Conservation (phyloP, 1,140 invertebrate genomes). For the Drosophila setifemur region DNA sequence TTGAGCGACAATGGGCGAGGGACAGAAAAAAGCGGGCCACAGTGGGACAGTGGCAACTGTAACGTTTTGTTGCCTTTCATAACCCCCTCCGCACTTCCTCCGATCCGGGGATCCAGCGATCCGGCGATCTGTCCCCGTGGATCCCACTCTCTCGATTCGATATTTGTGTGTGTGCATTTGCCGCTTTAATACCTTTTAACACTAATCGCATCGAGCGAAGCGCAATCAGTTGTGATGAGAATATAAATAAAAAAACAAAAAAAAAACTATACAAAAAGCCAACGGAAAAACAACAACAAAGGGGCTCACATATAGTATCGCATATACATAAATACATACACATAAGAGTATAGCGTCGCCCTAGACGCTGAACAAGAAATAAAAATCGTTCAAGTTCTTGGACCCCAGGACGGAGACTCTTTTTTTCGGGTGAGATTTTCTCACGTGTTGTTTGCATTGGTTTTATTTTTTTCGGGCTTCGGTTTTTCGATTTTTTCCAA, state of each 20-base stretch:
- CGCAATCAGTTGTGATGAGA: slow-evolving; percentile 80
- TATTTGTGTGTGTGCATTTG: slow-evolving; percentile 67
- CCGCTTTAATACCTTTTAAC: slow-evolving; percentile 81
- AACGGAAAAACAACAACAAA: slow-evolving; percentile 29
- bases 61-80: slow-evolving; percentile 75
- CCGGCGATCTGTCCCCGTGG: slow-evolving; percentile 4
- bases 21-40: slow-evolving; percentile 61
- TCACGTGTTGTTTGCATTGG: slow-evolving; percentile 80
- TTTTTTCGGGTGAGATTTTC: slow-evolving; percentile 73
- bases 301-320: slow-evolving; percentile 5
- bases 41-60: slow-evolving; percentile 79
- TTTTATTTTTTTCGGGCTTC: slow-evolving; percentile 65
- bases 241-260: slow-evolving; percentile 71
- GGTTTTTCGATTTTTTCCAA: slow-evolving; percentile 60
- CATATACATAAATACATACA: slow-evolving; percentile 17
- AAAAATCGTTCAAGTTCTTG: slow-evolving; percentile 80
- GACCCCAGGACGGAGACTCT: slow-evolving; percentile 31
- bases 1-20: slow-evolving; percentile 76
- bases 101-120: slow-evolving; percentile 1
- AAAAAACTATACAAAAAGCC: slow-evolving; percentile 45
- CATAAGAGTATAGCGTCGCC: slow-evolving; percentile 52
- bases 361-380: slow-evolving; percentile 76
- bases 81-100: slow-evolving; percentile 2
- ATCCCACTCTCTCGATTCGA: slow-evolving; percentile 21
- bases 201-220: slow-evolving; percentile 80